These are phyloP conservation scores for Aptenodytes patagonicus DNA, from an alignment of 2,113 vertebrate genomes.

Conservation along the genomic window DNA sequence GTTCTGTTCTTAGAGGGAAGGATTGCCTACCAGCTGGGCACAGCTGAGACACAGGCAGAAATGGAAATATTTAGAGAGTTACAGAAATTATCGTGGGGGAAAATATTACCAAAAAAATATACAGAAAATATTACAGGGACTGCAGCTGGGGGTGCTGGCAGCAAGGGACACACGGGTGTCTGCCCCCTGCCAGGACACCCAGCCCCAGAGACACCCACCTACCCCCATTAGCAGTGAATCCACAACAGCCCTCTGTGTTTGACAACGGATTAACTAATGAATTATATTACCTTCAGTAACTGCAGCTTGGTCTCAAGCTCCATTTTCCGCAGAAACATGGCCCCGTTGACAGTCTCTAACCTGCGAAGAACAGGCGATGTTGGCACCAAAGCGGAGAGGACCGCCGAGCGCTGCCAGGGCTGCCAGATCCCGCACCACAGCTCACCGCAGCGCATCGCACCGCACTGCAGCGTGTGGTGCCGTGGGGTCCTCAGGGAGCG, in stretches of 20 bases:
- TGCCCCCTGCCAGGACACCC: neutral
- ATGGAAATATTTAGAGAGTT: neutral
- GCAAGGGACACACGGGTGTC: fast-evolving
- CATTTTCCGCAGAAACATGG: slow-evolving; percentile 79
- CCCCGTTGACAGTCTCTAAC: slow-evolving; percentile 85
- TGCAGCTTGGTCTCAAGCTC: slow-evolving; percentile 88
- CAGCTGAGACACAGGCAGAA: neutral
- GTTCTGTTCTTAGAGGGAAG: too few relatives aligned
- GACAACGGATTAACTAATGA: fast-evolving
- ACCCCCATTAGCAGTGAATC: fast-evolving
- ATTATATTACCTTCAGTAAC: slow-evolving; percentile 81
- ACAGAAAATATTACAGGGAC: neutral
- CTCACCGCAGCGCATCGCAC: too few relatives aligned
- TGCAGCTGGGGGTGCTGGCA: neutral
- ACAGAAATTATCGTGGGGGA: neutral
- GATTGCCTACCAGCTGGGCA: neutral
- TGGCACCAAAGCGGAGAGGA: neutral
- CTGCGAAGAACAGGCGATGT: slow-evolving; percentile 60
- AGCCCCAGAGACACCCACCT: fast-evolving
- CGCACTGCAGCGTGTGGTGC: neutral
- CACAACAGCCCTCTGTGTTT: neutral
- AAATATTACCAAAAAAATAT: neutral
- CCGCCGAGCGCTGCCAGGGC: neutral
- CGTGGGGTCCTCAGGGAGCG: neutral
- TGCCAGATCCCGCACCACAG: neutral